Conservation (phyloP, 1,140 invertebrate species). For the Drosophila kikkawai region DNA sequence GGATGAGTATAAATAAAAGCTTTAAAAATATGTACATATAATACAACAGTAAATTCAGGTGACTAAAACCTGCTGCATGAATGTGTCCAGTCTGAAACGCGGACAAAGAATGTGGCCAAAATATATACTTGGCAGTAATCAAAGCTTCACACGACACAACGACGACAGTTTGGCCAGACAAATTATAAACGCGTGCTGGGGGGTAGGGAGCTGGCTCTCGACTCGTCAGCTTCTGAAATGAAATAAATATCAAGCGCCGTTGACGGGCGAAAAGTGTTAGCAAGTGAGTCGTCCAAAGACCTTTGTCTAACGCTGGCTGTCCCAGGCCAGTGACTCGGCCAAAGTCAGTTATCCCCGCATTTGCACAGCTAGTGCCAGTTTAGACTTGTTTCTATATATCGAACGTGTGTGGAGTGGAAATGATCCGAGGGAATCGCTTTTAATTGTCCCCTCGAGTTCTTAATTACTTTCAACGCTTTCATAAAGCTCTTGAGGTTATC, state of each 20-base stretch:
- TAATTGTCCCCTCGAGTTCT: constrained; percentile 43
- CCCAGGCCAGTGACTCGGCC: constrained; percentile 43
- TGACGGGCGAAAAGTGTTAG: constrained; percentile 20
- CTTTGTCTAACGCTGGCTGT: constrained; percentile 25
- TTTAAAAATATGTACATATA: not conserved
- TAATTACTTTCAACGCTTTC: constrained; percentile 45
- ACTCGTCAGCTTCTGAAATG: constrained; percentile 33
- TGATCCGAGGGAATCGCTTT: constrained; percentile 16
- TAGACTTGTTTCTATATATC: constrained; percentile 51
- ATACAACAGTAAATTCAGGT: not conserved
- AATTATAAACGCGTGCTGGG: constrained; percentile 62
- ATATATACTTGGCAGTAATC: not conserved
- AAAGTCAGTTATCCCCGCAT: constrained; percentile 59
- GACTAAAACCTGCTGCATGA: not conserved
- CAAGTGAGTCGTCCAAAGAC: constrained; percentile 19
- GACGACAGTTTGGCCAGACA: constrained; percentile 33
- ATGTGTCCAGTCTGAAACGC: not conserved
- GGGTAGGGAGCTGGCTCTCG: constrained; percentile 8
- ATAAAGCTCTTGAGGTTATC: constrained; percentile 7
- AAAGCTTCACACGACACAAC: constrained; percentile 8
- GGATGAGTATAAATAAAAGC: constrained; percentile 16
- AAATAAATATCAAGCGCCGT: constrained; percentile 23
- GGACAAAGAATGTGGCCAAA: constrained; percentile 2
- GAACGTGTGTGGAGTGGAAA: constrained; percentile 16
- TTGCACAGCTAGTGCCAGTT: constrained; percentile 56